Evolutionary conservation across 2,888 invertebrate genomes (phyloP).

Genomic region (Aleiodes leptofemur): DNA sequence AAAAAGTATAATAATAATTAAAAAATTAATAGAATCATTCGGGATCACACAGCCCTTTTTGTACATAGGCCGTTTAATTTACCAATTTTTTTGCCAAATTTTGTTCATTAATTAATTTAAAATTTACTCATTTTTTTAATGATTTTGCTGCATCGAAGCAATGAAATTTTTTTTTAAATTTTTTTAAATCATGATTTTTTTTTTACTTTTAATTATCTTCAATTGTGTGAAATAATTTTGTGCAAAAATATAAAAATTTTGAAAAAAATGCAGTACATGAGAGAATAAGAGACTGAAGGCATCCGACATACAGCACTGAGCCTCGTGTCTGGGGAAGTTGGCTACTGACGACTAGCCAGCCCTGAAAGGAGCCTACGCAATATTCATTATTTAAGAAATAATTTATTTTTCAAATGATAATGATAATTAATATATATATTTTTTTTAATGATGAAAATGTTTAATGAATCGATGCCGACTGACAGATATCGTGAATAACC

Average conservation of each 20-base stretch:
- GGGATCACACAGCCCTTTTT: slow-evolving; percentile 57
- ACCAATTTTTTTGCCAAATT: slow-evolving; percentile 47
- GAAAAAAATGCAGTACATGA: slow-evolving; percentile 43
- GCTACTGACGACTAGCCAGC: slow-evolving; percentile 71
- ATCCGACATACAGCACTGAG: slow-evolving; percentile 76
- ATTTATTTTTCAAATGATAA: no score
- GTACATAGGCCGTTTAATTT: slow-evolving; percentile 55
- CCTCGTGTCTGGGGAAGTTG: slow-evolving; percentile 77
- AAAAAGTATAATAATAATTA: slow-evolving; percentile 8
- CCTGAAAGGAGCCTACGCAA: slow-evolving; percentile 71
- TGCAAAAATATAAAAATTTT: neutral
- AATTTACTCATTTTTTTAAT: slow-evolving; percentile 34
- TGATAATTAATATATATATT: slow-evolving; percentile 1
- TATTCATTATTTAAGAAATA: neutral
- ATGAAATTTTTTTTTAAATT: slow-evolving; percentile 58
- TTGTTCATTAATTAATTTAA: slow-evolving; percentile 53
- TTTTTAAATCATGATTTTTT: slow-evolving; percentile 41
- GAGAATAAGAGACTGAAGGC: slow-evolving; percentile 62
- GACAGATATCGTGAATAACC: slow-evolving; percentile 63
- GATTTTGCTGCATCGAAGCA: no score
- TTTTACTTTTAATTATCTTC: no score
- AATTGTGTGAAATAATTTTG: no score
- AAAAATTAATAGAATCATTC: slow-evolving; percentile 46
- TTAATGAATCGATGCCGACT: slow-evolving; percentile 55
- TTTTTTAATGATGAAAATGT: neutral